Evolutionary conservation across 2,797 vertebrate genomes (phyloP).

Genomic region (Gastrophryne carolinensis): DNA sequence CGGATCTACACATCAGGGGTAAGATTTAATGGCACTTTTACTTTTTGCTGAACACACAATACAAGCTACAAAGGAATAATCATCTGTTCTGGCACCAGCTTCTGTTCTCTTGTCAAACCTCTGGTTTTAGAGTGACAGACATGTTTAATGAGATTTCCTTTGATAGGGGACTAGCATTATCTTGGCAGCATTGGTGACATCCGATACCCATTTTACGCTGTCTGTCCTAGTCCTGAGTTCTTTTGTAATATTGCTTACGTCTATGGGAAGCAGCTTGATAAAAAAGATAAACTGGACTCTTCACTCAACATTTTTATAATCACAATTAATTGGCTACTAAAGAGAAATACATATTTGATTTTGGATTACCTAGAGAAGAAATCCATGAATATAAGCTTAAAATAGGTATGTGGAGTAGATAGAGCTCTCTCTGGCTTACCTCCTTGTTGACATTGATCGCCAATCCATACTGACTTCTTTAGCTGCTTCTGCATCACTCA

Average conservation of each 20-base stretch:
- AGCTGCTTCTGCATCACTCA: too few species aligned
- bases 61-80: slow-evolving; percentile 15
- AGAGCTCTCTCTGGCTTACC: too few species aligned
- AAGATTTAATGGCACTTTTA: slow-evolving; percentile 8
- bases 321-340: too few species aligned
- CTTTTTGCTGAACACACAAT: background rate
- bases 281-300: too few species aligned
- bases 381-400: too few species aligned
- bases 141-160: background rate
- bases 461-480: too few species aligned
- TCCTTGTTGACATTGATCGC: too few species aligned
- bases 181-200: background rate
- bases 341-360: too few species aligned
- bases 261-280: background rate
- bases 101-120: background rate
- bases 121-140: background rate
- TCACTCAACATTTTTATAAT: too few species aligned
- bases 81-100: background rate
- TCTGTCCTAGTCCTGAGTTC: background rate
- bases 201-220: background rate
- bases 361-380: too few species aligned
- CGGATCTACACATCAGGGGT: slow-evolving; percentile 7
- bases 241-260: background rate
- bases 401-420: too few species aligned
- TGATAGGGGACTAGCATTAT: background rate